phyloP scores from a whole-genome alignment of 2,888 invertebrate species.

The Orthosia incerta region DNA sequence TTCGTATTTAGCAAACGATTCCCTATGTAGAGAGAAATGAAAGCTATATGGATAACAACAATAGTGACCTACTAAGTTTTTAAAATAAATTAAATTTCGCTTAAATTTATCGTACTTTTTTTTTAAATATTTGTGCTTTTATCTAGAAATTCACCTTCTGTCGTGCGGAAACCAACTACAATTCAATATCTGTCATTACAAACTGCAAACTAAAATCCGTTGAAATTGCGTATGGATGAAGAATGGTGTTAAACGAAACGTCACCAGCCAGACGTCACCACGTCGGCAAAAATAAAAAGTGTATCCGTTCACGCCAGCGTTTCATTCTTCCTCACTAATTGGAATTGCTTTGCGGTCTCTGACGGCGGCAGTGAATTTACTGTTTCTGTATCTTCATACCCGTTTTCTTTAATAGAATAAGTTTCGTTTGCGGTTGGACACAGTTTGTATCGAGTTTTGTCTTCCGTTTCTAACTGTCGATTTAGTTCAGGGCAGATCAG shows the following conservation, averaged over 20 bases:
- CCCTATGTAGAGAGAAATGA: not conserved
- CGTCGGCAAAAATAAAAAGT: slow-evolving; percentile 60
- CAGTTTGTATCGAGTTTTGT: slow-evolving; percentile 25
- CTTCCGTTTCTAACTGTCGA: not conserved
- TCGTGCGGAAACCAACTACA: slow-evolving; percentile 9
- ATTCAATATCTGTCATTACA: slow-evolving; percentile 51
- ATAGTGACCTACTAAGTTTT: not conserved
- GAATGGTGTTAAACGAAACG: slow-evolving; percentile 58
- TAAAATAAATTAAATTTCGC: no score
- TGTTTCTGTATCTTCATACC: slow-evolving; percentile 49
- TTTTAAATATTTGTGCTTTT: not conserved
- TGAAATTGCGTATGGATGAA: slow-evolving; percentile 48
- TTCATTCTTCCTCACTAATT: slow-evolving; percentile 66
- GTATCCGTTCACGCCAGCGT: slow-evolving; percentile 55
- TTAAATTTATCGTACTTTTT: not conserved
- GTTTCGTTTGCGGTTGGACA: slow-evolving; percentile 16
- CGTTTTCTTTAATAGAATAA: slow-evolving; percentile 29
- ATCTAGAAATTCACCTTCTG: not conserved
- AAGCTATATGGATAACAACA: not conserved
- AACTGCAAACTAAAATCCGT: slow-evolving; percentile 49
- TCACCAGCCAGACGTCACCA: slow-evolving; percentile 54
- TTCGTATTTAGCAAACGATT: not conserved
- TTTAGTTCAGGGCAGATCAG: slow-evolving; percentile 11
- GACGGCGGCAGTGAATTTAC: slow-evolving; percentile 36
- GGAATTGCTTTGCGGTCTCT: slow-evolving; percentile 61